These are phyloP conservation scores for Panthera leo DNA, from an alignment of 2,113 vertebrate species.

Conservation along the genomic window DNA sequence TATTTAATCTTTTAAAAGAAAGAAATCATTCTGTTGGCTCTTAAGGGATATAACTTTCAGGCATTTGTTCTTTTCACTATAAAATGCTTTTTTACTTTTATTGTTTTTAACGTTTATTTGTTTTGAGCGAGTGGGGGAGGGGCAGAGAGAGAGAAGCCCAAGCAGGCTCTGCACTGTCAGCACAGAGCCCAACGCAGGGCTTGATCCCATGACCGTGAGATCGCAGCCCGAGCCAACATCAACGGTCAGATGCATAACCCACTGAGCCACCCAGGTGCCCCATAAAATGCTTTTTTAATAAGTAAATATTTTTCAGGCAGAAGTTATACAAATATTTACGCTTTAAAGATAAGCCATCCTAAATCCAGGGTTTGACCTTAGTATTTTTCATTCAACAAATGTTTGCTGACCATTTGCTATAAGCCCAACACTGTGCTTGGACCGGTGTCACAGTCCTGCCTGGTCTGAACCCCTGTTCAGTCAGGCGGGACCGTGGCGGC, in stretches of 20 bases:
- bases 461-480: not conserved
- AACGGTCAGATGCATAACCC: no score
- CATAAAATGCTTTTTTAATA: not conserved
- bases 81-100: not conserved
- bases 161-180: not conserved
- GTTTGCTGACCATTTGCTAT: not conserved
- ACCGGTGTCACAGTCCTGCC: not conserved
- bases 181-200: not conserved
- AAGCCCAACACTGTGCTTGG: not conserved
- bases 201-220: not conserved
- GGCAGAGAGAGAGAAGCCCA: not conserved
- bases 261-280: not conserved
- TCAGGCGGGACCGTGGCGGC: fast-evolving
- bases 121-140: not conserved
- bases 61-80: not conserved
- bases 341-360: not conserved
- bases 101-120: not conserved
- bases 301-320: not conserved
- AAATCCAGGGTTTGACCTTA: not conserved
- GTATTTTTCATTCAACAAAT: not conserved
- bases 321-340: not conserved
- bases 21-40: not conserved
- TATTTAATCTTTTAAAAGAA: not conserved
- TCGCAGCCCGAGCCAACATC: not conserved
- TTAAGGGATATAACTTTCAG: not conserved